Conservation (phyloP, 2,113 vertebrate genomes). For the Nematolebias whitei region DNA sequence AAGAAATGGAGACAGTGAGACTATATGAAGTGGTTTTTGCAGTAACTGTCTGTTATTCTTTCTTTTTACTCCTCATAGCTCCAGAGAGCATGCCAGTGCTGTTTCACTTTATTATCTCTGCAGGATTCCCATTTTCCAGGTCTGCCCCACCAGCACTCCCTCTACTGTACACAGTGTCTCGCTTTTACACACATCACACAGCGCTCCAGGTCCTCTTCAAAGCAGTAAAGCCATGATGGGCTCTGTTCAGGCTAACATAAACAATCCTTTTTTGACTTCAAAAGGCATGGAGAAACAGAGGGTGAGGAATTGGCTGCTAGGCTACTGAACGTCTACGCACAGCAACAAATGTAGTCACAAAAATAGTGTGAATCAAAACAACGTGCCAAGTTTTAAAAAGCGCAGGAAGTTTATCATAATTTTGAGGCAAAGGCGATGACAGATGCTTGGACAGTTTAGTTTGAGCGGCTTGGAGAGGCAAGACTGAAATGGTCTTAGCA, state of each 20-base stretch:
- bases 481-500: slow-evolving; percentile 46
- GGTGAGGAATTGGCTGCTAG: slow-evolving; percentile 42
- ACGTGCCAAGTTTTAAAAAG: slow-evolving; percentile 17
- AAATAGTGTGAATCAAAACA: slow-evolving; percentile 45
- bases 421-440: slow-evolving; percentile 25
- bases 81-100: neutral
- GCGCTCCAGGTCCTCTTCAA: slow-evolving; percentile 37
- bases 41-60: neutral
- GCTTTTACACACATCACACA: slow-evolving; percentile 32
- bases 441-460: slow-evolving; percentile 4
- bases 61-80: slow-evolving; percentile 2
- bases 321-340: slow-evolving; percentile 36
- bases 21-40: no score
- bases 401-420: slow-evolving; percentile 22
- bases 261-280: slow-evolving; percentile 54
- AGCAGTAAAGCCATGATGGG: slow-evolving; percentile 47
- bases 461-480: no score
- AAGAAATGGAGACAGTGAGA: neutral
- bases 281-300: slow-evolving; percentile 30
- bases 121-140: slow-evolving; percentile 11
- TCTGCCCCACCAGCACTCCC: neutral
- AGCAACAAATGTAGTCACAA: slow-evolving; percentile 44
- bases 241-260: slow-evolving; percentile 61
- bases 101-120: slow-evolving; percentile 22
- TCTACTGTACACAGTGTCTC: slow-evolving; percentile 32